A percentile compares a stretch with the other conserved stretches of the same genome.
These are phyloP conservation scores for Parasteatoda tepidariorum DNA, from an alignment of 1,140 invertebrate species.

Conservation along the genomic window DNA sequence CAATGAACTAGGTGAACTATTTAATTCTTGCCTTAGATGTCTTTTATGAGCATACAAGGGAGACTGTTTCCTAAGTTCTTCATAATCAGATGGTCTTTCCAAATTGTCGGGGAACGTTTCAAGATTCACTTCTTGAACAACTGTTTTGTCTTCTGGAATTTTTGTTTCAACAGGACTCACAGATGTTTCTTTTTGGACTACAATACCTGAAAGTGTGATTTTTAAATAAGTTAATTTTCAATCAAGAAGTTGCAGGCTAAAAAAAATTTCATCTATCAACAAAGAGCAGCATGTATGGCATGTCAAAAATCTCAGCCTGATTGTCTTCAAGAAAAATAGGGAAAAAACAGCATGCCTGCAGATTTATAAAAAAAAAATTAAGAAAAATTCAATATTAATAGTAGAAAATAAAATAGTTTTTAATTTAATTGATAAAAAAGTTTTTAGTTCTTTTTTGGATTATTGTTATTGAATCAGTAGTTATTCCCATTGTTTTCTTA, in stretches of 20 bases:
- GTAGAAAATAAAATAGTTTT: no score
- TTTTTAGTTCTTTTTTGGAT: no score
- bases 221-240: no score
- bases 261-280: not conserved
- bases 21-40: slow-evolving; percentile 27
- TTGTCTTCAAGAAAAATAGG: no score
- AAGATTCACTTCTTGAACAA: slow-evolving; percentile 60
- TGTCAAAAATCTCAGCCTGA: no score
- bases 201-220: slow-evolving; percentile 17
- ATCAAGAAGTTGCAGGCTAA: no score
- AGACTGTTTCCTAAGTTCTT: slow-evolving; percentile 50
- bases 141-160: not conserved
- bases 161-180: not conserved
- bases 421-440: no score
- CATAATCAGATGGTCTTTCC: slow-evolving; percentile 59
- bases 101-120: slow-evolving; percentile 62
- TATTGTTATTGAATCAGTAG: no score
- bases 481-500: no score
- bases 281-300: not conserved
- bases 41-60: slow-evolving; percentile 36
- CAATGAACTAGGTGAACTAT: slow-evolving; percentile 67
- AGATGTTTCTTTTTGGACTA: slow-evolving; percentile 46
- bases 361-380: no score
- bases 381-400: no score
- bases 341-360: no score